Percentiles rank a stretch among this genome's conserved stretches.
Conservation (phyloP, 1,140 invertebrate genomes). For the Hyposmocoma kahamanoa region DNA sequence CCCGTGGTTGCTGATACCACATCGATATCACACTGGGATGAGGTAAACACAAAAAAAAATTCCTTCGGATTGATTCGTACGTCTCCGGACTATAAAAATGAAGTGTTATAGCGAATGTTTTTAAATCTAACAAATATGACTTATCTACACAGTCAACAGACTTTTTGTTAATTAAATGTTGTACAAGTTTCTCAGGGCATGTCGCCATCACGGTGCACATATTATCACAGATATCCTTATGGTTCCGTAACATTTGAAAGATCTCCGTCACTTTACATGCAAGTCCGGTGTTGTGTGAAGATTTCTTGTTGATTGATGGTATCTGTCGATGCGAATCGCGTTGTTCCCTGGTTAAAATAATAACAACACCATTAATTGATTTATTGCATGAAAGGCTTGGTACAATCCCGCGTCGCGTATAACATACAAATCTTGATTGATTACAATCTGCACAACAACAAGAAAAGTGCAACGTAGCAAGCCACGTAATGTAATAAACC, state of each 20-base stretch:
- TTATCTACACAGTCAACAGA: background rate
- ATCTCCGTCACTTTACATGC: background rate
- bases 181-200: background rate
- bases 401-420: no score
- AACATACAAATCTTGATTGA: no score
- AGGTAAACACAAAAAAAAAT: background rate
- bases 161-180: background rate
- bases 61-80: background rate
- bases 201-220: background rate
- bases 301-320: background rate
- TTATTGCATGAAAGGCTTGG: no score
- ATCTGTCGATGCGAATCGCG: no score
- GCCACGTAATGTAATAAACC: no score
- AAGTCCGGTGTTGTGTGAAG: background rate
- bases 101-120: background rate
- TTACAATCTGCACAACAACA: no score
- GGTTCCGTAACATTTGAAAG: background rate
- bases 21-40: background rate
- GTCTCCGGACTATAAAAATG: background rate
- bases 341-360: no score
- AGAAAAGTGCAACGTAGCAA: no score
- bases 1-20: background rate
- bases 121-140: background rate
- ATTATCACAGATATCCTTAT: background rate
- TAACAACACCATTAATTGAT: no score